These are phyloP conservation scores for Furcula furcula DNA, from an alignment of 2,888 invertebrate genomes.

Conservation along the genomic window DNA sequence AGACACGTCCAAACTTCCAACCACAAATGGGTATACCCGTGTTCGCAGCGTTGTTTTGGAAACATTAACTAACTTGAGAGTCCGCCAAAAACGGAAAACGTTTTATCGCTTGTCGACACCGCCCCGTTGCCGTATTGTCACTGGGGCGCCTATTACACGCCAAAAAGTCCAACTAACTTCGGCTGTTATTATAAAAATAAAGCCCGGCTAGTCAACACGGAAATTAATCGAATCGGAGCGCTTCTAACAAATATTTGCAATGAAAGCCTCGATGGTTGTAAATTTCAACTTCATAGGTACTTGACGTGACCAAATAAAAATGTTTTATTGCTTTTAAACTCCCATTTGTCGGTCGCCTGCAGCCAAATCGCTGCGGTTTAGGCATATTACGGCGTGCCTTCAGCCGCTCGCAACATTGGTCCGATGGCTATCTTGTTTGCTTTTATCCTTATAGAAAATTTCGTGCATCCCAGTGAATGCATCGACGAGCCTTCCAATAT, in stretches of 20 bases:
- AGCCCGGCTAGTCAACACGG: constrained; percentile 34
- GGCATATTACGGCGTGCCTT: constrained; percentile 27
- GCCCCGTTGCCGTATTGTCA: constrained; percentile 54
- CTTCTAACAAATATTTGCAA: constrained; percentile 49
- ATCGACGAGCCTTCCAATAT: constrained; percentile 78
- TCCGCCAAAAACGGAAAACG: constrained; percentile 76
- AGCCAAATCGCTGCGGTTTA: constrained; percentile 34
- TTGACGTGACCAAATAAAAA: constrained; percentile 52
- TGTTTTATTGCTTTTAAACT: constrained; percentile 50
- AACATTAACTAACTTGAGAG: constrained; percentile 79
- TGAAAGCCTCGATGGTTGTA: constrained; percentile 49
- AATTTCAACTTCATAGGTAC: constrained; percentile 47
- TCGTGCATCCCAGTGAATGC: constrained; percentile 79
- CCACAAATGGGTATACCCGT: constrained; percentile 53
- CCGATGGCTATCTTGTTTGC: constrained; percentile 79
- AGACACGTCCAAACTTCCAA: constrained; percentile 46
- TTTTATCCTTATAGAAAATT: constrained; percentile 82
- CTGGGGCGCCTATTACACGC: constrained; percentile 55
- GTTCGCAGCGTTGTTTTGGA: constrained; percentile 68
- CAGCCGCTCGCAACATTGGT: constrained; percentile 55
- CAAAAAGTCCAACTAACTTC: constrained; percentile 62
- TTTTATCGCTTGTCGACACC: constrained; percentile 59
- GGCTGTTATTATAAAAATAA: constrained; percentile 35
- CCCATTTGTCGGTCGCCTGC: constrained; percentile 38
- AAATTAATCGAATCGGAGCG: constrained; percentile 39